Evolutionary conservation across 64 coral and sea anemone genomes (phyloP), one percentile per base, ranked within the genome.

Genomic region (Actinia tenebrosa): DNA sequence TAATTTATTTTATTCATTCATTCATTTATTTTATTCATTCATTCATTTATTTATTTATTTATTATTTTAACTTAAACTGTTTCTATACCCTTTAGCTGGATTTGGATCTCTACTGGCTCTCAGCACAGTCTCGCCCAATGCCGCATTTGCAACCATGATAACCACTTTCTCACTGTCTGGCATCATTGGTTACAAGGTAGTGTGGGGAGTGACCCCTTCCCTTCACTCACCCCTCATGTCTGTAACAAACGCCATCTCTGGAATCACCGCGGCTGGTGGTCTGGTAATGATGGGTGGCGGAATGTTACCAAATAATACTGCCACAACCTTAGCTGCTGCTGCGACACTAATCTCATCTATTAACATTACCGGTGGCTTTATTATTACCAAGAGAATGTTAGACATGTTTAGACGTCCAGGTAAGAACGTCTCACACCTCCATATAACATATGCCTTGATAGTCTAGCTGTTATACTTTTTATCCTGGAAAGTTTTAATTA

Each of bases 311-410:
- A 89, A 91, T 75, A 91, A 85, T 44, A 93, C 87, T 84, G 93
- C 89, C 16, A 99, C 97, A 45, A 90, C 93, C 26, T 61, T 99
- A 30, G 97, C 93, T 45, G 97, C 97, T 25, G 27, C 87, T 22
- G 97, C 97, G 4, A 92, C 97, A 18, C 56, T 99, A 15, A 95
- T 99, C 42, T 99, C 97, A 18, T 95, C 90, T 59, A 99, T 99
- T 15, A 99, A 99, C 66, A 99, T 99, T n/a, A 95, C 97, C 62
- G 97, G 97, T 68, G 97, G 97, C 86, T 99, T 99, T 86, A 99
- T 99, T 80, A 99, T 99, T 46, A 99, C 97, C 10, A 99, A 99
- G 86, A 92, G 97, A 61, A 99, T 99, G 97, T 93, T 99, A 83
- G 97, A 99, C 89, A 99, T 99, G 97, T 99, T 99, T 77, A 94